Evolutionary conservation across 2,797 vertebrate genomes (phyloP).

Genomic region (Myoxocephalus aenaeus): DNA sequence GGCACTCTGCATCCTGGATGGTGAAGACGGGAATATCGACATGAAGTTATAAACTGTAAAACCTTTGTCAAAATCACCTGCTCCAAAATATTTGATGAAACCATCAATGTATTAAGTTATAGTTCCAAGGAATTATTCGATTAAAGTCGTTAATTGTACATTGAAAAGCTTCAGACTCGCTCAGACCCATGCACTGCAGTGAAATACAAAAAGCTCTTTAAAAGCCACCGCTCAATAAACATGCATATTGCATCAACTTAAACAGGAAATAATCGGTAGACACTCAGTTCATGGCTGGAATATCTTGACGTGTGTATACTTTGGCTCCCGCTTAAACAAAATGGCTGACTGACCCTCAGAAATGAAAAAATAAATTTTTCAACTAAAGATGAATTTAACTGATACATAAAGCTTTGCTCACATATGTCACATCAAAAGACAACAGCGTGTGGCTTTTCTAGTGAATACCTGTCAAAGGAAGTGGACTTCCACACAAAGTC

Average conservation of each 20-base stretch:
- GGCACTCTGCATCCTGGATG: slow-evolving; percentile 94
- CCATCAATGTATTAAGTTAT: neutral
- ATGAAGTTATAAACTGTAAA: neutral
- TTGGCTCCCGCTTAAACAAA: neutral
- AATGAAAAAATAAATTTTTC: neutral
- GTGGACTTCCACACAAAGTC: slow-evolving; percentile 98
- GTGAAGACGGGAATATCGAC: neutral
- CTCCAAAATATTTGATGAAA: neutral
- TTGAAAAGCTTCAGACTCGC: neutral
- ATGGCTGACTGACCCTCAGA: neutral
- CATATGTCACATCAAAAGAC: neutral
- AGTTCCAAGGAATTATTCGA: neutral
- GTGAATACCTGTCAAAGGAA: slow-evolving; percentile 92
- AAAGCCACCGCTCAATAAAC: neutral
- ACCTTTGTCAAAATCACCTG: neutral
- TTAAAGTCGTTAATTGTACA: too few species aligned
- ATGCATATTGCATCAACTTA: neutral
- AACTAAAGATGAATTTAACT: neutral
- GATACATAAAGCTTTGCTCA: neutral
- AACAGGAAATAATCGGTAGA: neutral
- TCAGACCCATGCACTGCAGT: neutral
- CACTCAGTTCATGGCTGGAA: neutral
- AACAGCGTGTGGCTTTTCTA: neutral
- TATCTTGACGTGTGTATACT: neutral
- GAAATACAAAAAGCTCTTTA: neutral